phyloP scores from a whole-genome alignment of 2,113 vertebrate genomes.

The Boulengeromyrus knoepffleri region DNA sequence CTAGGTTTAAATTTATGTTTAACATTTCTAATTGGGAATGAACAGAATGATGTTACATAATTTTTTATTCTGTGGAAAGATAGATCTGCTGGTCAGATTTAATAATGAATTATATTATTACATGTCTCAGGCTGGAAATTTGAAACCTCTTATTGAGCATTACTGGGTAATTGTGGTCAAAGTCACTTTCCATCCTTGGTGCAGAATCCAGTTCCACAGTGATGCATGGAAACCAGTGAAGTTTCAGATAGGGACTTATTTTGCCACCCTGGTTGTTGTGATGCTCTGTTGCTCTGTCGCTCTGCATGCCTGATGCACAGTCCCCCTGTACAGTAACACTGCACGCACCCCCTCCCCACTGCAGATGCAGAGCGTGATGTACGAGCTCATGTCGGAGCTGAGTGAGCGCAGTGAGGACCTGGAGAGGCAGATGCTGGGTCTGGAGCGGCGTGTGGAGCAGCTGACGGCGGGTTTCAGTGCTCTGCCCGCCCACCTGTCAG shows the following conservation, averaged over 20 bases:
- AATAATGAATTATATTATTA: not conserved
- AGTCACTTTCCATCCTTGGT: not conserved
- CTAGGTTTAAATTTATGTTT: not conserved
- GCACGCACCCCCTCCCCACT: constrained; percentile 36
- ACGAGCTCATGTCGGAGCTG: constrained; percentile 93
- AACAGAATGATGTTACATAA: not conserved
- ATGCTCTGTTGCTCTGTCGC: constrained; percentile 50
- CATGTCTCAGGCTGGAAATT: not conserved
- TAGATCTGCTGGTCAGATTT: not conserved
- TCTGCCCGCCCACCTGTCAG: constrained; percentile 79
- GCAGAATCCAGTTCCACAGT: not conserved
- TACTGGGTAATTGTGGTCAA: not conserved
- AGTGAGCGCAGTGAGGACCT: constrained; percentile 94
- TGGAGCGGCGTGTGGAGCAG: constrained; percentile 90
- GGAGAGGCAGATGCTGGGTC: constrained; percentile 89
- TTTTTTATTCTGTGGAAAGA: not conserved
- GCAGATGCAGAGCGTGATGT: constrained; percentile 98
- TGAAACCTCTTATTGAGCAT: not conserved
- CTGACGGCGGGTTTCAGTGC: constrained; percentile 78
- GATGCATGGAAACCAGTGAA: not conserved
- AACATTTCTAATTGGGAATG: not conserved
- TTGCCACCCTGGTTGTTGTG: not conserved
- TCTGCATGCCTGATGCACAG: constrained; percentile 53
- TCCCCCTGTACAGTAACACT: too few species aligned
- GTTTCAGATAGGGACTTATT: not conserved